Evolutionary conservation across 2,113 vertebrate genomes (phyloP), one percentile per base, ranked within the genome.

Genomic region (Elachura formosa): DNA sequence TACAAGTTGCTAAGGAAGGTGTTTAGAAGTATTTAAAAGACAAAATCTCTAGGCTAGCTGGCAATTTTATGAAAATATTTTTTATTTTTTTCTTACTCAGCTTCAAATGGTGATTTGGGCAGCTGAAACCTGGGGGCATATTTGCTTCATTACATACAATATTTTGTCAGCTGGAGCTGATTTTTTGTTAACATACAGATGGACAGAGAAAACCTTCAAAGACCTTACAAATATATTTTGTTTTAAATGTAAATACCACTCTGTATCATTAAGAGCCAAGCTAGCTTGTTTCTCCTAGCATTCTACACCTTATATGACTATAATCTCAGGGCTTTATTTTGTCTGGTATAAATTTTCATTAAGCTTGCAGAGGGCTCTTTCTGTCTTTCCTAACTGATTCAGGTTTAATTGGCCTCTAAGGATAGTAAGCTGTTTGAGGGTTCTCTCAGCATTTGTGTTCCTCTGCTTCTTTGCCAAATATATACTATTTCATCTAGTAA

Each of bases 321-420:
- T 95, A 86, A 96, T 93, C 84, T 86, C 78, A 40, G 55, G 59
- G 68, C 19, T 94, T 95, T 94, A 92, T 94, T 91, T 94, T 87
- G 48, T 46, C 69, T 36, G 38, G 91, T 77, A 96, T 16, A 95
- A 89, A 94, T 84, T 96, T 96, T 90, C 85, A 93, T 93, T 96
- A 93, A 95, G 84, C 82, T 86, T 86, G 68, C n/a, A 34, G 89
- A 90, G 21, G 48, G 75, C 55, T 91, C 87, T 94, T 96, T 91
- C 87, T 96, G 82, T 94, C 84, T 91, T 96, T 96, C 59, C 94
- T 94, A 84, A 83, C 82, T 91, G 91, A 94, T 93, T 90, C 87
- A 93, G 55, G 64, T 88, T 94, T 97, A 97, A 96, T 97, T 96
- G 91, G 96, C 94, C 93, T 95, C 94, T 77, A 93, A 96, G 94